Evolutionary conservation across 2,888 invertebrate genomes (phyloP).

Genomic region (Fragum whitleyi): DNA sequence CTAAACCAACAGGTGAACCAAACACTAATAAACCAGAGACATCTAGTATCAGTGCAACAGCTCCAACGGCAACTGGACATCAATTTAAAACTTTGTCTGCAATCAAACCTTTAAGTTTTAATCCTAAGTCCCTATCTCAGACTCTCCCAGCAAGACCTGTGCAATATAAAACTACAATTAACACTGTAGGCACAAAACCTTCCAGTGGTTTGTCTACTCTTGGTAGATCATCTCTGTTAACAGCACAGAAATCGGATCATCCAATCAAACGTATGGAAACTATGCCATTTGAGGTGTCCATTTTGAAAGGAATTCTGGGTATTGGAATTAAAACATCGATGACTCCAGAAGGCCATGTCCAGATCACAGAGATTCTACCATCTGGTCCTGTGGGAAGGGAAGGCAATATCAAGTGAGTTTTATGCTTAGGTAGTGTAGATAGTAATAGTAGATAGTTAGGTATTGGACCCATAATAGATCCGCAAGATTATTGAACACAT

Average conservation of each 20-base stretch:
- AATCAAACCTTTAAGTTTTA: constrained; percentile 73
- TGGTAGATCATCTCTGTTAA: constrained; percentile 40
- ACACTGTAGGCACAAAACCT: constrained; percentile 58
- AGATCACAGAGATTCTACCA: constrained; percentile 77
- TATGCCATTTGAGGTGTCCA: constrained; percentile 80
- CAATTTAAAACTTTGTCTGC: constrained; percentile 68
- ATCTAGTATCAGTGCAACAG: neutral
- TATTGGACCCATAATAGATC: too few species aligned
- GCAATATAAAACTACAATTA: constrained; percentile 68
- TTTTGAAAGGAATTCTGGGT: constrained; percentile 82
- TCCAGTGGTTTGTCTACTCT: constrained; percentile 54
- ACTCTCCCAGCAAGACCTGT: constrained; percentile 53
- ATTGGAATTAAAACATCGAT: constrained; percentile 80
- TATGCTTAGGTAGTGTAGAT: too few species aligned
- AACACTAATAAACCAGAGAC: neutral
- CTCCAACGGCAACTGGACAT: constrained; percentile 6
- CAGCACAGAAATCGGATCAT: constrained; percentile 63
- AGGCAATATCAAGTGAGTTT: constrained; percentile 80
- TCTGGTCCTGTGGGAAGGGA: constrained; percentile 80
- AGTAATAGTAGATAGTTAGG: too few species aligned
- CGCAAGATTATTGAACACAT: too few species aligned
- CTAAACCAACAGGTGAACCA: constrained; percentile 3
- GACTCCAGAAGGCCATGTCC: constrained; percentile 72
- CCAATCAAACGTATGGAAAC: constrained; percentile 74
- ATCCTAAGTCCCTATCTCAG: constrained; percentile 62